Evolutionary conservation across 2,888 invertebrate genomes (phyloP).

Genomic region (Drosophila histrio): DNA sequence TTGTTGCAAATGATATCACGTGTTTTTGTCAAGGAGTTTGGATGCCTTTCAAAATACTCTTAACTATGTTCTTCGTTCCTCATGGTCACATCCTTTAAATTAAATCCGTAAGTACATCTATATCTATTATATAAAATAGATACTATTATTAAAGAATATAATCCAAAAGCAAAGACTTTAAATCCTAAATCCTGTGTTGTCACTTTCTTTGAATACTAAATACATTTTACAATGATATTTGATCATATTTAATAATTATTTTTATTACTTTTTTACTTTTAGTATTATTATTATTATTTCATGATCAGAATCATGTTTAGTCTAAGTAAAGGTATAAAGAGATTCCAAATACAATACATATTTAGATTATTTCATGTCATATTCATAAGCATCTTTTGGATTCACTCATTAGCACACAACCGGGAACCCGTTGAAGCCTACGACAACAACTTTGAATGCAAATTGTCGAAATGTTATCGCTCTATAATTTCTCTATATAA

Average conservation of each 20-base stretch:
- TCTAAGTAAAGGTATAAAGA: neutral
- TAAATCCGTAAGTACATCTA: neutral
- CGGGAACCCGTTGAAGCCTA: neutral
- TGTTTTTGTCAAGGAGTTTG: neutral
- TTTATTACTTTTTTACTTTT: neutral
- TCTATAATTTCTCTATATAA: constrained; percentile 31
- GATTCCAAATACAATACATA: neutral
- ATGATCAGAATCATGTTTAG: too few species aligned
- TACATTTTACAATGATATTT: neutral
- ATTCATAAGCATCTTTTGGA: neutral
- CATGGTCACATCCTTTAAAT: neutral
- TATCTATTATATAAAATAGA: neutral
- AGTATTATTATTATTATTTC: neutral
- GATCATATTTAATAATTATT: neutral
- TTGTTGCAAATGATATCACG: constrained; percentile 19
- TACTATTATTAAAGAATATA: neutral
- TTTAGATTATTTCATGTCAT: constrained; percentile 3
- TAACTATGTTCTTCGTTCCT: neutral
- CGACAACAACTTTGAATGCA: constrained; percentile 27
- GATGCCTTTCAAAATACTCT: neutral
- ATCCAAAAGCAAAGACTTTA: neutral
- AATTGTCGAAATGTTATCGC: constrained; percentile 27
- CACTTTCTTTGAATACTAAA: neutral
- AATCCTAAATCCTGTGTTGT: neutral
- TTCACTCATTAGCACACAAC: neutral